These are phyloP conservation scores for Monopis laevigella DNA, from an alignment of 2,888 invertebrate genomes.

Conservation along the genomic window DNA sequence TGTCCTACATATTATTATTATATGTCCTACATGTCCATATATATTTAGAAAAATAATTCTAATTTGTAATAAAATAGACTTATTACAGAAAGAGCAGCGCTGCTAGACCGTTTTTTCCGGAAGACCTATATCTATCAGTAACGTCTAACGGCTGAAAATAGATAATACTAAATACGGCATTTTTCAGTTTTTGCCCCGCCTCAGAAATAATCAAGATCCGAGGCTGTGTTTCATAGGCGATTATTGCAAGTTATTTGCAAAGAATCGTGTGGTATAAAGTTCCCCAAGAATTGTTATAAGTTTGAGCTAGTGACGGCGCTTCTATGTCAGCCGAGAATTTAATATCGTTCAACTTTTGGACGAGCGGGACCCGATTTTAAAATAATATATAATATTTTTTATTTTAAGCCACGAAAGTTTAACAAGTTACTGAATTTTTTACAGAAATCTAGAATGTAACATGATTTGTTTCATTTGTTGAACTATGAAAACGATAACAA, in stretches of 20 bases:
- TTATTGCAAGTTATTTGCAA: not conserved
- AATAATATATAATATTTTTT: constrained; percentile 8
- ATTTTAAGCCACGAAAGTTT: too few species aligned
- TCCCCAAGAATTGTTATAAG: constrained; percentile 4
- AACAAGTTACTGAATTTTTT: constrained; percentile 12
- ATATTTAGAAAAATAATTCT: not conserved
- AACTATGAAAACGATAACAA: too few species aligned
- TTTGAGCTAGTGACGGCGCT: constrained; percentile 3
- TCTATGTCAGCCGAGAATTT: constrained; percentile 17
- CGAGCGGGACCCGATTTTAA: constrained; percentile 6
- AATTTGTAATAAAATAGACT: constrained; percentile 6
- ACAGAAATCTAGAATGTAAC: too few species aligned
- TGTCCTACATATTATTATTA: too few species aligned
- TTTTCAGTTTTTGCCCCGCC: constrained; percentile 14
- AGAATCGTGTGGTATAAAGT: not conserved
- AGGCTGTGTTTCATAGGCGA: too few species aligned
- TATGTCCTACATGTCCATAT: constrained; percentile 12
- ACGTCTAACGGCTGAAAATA: constrained; percentile 4
- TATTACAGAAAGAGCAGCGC: constrained; percentile 10
- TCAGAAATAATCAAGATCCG: constrained; percentile 3
- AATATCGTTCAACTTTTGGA: constrained; percentile 15
- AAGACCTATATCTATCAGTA: constrained; percentile 9
- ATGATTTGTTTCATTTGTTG: too few species aligned
- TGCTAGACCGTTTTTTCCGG: constrained; percentile 4
- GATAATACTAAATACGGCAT: too few species aligned